Evolutionary conservation across 2,888 invertebrate species (phyloP), one percentile per base, ranked within the genome.

Genomic region (Phlogophora meticulosa): DNA sequence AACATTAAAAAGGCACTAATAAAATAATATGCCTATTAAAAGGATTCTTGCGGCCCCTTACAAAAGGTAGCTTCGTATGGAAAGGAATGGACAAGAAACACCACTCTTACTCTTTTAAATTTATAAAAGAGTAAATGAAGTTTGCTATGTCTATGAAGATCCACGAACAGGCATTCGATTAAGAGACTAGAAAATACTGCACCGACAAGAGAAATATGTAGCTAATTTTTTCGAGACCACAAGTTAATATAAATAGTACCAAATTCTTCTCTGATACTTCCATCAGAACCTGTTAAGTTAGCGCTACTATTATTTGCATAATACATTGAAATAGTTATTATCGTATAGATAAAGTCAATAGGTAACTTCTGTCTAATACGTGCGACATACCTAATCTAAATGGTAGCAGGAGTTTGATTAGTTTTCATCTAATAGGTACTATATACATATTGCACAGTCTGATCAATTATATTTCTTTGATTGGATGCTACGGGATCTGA

Each of bases 301-400:
- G n/a, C 20, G 24, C 24, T 53, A 45, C 13, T 24, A 3, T 15
- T 52, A 17, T n/a, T 28, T 45, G 38, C 13, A 1, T 20, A 69
- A 9, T n/a, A 34, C 34, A 20, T 2, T 67, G 40, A 42, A 70
- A 59, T 20, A 71, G 9, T 28, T 36, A 28, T 48, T 28, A 59
- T 42, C 20, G 20, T 46, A 4, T 0, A 69, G 38, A 68, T 68
- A 45, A 17, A 24, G n/a, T 10, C 11, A 32, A 22, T 11, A 52
- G n/a, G 22, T 3, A 51, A 17, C 15, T 22, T 22, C 22, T 11
- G 32, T 46, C 24, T 46, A 46, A 38, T 68, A 20, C 42, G 28
- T 11, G 13, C 5, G n/a, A n/a, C n/a, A n/a, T 58, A 10, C 4
- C 17, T 15, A 28, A 28, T 70, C 10, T 15, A 36, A 70, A 28